Percentiles rank a stretch among this genome's conserved stretches.
These are phyloP conservation scores for Trisateles emortualis DNA, from an alignment of 2,888 invertebrate genomes.

Conservation along the genomic window DNA sequence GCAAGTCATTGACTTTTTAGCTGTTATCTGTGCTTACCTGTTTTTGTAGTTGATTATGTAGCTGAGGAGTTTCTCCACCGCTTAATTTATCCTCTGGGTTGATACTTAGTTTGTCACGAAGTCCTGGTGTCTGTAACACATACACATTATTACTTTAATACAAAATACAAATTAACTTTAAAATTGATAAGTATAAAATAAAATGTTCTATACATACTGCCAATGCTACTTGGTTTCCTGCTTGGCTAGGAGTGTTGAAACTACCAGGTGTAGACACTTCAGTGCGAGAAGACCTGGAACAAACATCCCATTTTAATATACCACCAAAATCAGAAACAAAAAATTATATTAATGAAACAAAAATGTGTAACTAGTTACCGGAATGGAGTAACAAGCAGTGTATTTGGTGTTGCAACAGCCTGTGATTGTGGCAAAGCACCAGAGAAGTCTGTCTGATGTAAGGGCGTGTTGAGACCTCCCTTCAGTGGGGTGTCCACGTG, in stretches of 20 bases:
- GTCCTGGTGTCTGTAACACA: constrained; percentile 88
- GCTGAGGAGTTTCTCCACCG: constrained; percentile 90
- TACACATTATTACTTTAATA: not conserved
- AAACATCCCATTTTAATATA: not conserved
- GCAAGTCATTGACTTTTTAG: no score
- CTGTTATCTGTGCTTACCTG: constrained; percentile 84
- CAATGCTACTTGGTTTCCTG: constrained; percentile 57
- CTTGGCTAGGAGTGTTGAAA: constrained; percentile 87
- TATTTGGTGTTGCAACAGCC: constrained; percentile 94
- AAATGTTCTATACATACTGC: constrained; percentile 53
- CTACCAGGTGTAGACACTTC: constrained; percentile 88
- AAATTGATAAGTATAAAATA: not conserved
- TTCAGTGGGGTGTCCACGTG: constrained; percentile 99
- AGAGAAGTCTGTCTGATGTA: constrained; percentile 95
- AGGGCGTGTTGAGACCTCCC: constrained; percentile 97
- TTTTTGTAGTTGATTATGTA: constrained; percentile 89
- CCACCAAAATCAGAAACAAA: no score
- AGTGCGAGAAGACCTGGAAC: constrained; percentile 87
- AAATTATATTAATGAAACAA: no score
- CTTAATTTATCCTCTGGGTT: constrained; percentile 94
- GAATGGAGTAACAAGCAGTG: constrained; percentile 95
- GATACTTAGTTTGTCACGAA: constrained; percentile 97
- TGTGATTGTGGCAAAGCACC: constrained; percentile 92
- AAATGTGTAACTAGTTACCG: constrained; percentile 66
- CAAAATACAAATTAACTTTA: not conserved